A percentile compares a stretch with the other conserved stretches of the same genome.
Conservation (phyloP, 2,797 vertebrate genomes). For the Paguma larvata region DNA sequence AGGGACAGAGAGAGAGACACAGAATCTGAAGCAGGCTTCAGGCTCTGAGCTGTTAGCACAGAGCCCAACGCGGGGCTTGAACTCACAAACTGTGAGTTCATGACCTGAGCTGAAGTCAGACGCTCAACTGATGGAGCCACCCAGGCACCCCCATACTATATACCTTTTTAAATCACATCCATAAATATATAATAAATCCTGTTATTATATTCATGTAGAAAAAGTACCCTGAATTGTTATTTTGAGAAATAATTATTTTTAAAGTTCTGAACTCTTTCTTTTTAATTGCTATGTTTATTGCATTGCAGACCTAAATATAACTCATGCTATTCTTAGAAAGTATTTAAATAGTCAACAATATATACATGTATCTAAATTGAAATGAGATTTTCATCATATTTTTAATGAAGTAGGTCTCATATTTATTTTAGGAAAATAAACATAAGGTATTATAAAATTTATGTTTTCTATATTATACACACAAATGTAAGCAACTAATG, state of each 20-base stretch:
- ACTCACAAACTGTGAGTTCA: no score
- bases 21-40: no score
- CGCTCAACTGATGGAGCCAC: no score
- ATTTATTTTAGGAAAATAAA: conserved; percentile 42
- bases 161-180: not conserved
- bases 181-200: not conserved
- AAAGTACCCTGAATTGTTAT: not conserved
- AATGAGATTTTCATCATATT: not conserved
- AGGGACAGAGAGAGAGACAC: no score
- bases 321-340: not conserved
- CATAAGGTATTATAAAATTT: not conserved
- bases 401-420: not conserved
- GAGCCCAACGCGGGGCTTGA: no score
- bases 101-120: no score
- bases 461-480: not conserved
- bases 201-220: not conserved
- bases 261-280: not conserved
- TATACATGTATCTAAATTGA: conserved; percentile 26
- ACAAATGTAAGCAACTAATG: not conserved
- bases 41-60: no score
- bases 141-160: not conserved
- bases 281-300: not conserved
- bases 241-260: conserved; percentile 16
- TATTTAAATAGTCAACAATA: not conserved
- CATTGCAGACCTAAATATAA: not conserved